A percentile compares a stretch with the other conserved stretches of the same genome.
phyloP scores from a whole-genome alignment of 2,113 vertebrate species.

The Muntiacus reevesi region DNA sequence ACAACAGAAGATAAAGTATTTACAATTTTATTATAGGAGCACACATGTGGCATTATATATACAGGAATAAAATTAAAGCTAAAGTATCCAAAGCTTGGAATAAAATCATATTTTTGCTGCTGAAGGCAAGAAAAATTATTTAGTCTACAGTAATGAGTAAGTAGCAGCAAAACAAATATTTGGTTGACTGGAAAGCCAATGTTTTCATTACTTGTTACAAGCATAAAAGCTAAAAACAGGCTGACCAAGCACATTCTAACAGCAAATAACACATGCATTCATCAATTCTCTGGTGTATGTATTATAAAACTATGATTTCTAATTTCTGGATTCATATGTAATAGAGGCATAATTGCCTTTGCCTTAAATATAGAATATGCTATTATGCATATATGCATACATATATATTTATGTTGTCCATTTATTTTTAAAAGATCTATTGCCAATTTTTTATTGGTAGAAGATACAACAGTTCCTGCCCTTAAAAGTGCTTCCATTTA shows the following conservation, averaged over 20 bases:
- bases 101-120: conserved; percentile 55
- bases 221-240: conserved; percentile 64
- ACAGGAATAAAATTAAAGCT: conserved; percentile 47
- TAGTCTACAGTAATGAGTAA: conserved; percentile 74
- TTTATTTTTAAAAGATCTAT: conserved; percentile 16
- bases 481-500: neutral
- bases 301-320: conserved; percentile 1
- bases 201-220: conserved; percentile 67
- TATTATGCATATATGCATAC: neutral
- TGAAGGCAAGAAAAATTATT: conserved; percentile 69
- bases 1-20: conserved; percentile 55
- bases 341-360: neutral
- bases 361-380: neutral
- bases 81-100: conserved; percentile 28
- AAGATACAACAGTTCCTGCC: neutral
- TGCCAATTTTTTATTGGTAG: neutral
- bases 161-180: conserved; percentile 75
- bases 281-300: neutral
- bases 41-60: conserved; percentile 35
- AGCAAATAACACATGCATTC: conserved; percentile 56
- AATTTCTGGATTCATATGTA: conserved; percentile 32
- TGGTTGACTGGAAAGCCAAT: conserved; percentile 61
- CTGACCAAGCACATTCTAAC: conserved; percentile 57
- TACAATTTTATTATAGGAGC: conserved; percentile 51
- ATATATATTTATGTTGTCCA: neutral